Base-by-base conservation (phyloP, 2,888 invertebrate genomes). In the Hybos culiciformis region DNA sequence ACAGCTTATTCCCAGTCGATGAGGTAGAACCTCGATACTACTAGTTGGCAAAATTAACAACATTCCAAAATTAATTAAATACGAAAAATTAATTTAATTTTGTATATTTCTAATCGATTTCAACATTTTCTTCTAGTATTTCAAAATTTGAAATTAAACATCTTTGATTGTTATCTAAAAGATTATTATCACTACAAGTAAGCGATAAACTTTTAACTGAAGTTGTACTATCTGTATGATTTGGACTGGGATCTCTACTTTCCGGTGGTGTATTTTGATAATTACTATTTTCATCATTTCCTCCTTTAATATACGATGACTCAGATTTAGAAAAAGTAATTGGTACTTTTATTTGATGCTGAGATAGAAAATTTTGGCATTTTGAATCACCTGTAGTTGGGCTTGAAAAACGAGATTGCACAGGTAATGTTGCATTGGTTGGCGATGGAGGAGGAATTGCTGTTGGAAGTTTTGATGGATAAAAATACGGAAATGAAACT, bases 401-500 rank as follows among this genome's bases (percentile, higher is more conserved):
- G 43, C 45, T 15, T 39, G 43, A n/a, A 4, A 36, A 38, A 19
- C 42, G 21, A 26, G 48, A 44, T 29, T 19, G 34, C 17, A 37
- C 49, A 37, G 39, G 21, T 1, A 44, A 21, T 12, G 38, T 19
- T 34, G 41, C 47, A 20, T 48, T 48, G 31, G 44, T 17, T 42
- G 44, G 44, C 26, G 45, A 48, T 39, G 63, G 63, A 37, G 67
- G 62, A 17, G 67, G 65, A 44, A 66, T 63, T 34, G 62, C 59
- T 20, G 62, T 63, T 5, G 63, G 63, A 39, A 63, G 54, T 52
- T 67, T 67, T 2, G 62, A 51, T 29, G 62, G 55, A 51, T 67
- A 67, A 46, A 67, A 62, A 46, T 67, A 67, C 15, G 67, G 61
- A 44, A 67, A 66, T 23, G 66, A 58, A 40, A 67, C 58, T 49